Evolutionary conservation across 1,140 invertebrate genomes (phyloP).

Genomic region (Bactericera cockerelli): DNA sequence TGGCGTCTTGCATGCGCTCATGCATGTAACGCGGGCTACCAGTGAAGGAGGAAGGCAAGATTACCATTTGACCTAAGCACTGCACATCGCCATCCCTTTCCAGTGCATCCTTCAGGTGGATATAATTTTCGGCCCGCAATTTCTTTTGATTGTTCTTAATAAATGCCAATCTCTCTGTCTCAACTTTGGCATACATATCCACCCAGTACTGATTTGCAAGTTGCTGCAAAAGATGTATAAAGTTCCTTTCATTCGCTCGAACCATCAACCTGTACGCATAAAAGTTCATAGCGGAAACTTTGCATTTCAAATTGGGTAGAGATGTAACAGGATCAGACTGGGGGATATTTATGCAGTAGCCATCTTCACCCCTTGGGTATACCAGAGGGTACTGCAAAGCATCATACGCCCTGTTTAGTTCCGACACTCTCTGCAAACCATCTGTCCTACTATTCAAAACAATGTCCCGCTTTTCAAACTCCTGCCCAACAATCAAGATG

Average conservation of each 20-base stretch:
- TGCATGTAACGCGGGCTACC: constrained; percentile 31
- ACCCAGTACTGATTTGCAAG: constrained; percentile 27
- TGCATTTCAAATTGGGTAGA: constrained; percentile 19
- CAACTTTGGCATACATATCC: constrained; percentile 35
- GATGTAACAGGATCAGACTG: background rate
- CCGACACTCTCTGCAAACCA: constrained; percentile 26
- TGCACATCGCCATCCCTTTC: constrained; percentile 11
- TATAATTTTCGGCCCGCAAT: constrained; percentile 33
- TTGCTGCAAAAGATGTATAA: constrained; percentile 16
- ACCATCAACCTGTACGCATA: constrained; percentile 30
- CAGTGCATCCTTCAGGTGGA: constrained; percentile 26
- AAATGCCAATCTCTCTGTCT: constrained; percentile 29
- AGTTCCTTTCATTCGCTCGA: no score
- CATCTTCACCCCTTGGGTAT: constrained; percentile 33
- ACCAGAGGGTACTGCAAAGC: constrained; percentile 34
- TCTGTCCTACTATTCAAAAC: constrained; percentile 13
- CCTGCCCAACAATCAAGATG: constrained; percentile 22
- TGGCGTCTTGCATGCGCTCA: constrained; percentile 29
- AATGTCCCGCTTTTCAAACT: no score
- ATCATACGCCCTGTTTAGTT: constrained; percentile 33
- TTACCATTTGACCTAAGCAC: constrained; percentile 19
- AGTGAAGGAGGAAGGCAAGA: constrained; percentile 28
- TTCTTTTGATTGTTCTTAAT: constrained; percentile 31
- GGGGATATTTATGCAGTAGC: background rate
- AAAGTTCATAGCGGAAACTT: constrained; percentile 27